Percentiles rank a stretch among this genome's conserved stretches.
Evolutionary conservation across 2,888 invertebrate species (phyloP).

Genomic region (Dinocampus coccinellae): DNA sequence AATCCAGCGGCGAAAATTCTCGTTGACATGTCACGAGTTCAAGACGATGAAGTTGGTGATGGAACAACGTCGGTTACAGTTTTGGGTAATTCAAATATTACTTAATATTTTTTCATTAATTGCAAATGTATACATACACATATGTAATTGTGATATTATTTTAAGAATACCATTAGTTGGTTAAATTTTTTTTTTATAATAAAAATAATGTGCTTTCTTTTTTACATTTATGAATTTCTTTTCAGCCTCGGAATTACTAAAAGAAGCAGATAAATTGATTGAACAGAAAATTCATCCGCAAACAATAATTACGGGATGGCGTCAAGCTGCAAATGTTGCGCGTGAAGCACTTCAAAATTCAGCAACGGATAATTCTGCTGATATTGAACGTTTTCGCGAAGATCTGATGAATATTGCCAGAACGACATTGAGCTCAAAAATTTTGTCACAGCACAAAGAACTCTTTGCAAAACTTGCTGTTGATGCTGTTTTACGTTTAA

Average conservation of each 20-base stretch:
- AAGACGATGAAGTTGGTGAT: constrained; percentile 99
- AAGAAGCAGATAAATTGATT: constrained; percentile 94
- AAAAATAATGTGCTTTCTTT: too few species aligned
- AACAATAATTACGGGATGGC: constrained; percentile 96
- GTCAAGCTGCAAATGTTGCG: constrained; percentile 88
- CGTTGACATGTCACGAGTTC: constrained; percentile 98
- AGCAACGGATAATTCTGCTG: constrained; percentile 85
- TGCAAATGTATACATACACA: too few species aligned
- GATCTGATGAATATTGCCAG: constrained; percentile 97
- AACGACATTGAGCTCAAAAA: constrained; percentile 98
- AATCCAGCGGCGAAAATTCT: constrained; percentile 99
- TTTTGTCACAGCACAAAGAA: constrained; percentile 96
- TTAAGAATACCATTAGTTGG: too few species aligned
- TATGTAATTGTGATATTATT: too few species aligned
- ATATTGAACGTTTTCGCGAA: constrained; percentile 82
- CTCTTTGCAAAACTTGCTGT: constrained; percentile 96
- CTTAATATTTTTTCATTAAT: background rate
- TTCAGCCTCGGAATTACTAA: constrained; percentile 89
- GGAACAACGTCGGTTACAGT: constrained; percentile 99
- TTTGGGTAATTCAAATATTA: constrained; percentile 71
- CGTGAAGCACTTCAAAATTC: constrained; percentile 83
- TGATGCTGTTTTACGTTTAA: constrained; percentile 93
- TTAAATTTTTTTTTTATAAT: too few species aligned
- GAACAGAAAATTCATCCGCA: constrained; percentile 97
- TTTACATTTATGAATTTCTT: too few species aligned